phyloP scores from a whole-genome alignment of 2,797 vertebrate species.

The Myotis findleyi region DNA sequence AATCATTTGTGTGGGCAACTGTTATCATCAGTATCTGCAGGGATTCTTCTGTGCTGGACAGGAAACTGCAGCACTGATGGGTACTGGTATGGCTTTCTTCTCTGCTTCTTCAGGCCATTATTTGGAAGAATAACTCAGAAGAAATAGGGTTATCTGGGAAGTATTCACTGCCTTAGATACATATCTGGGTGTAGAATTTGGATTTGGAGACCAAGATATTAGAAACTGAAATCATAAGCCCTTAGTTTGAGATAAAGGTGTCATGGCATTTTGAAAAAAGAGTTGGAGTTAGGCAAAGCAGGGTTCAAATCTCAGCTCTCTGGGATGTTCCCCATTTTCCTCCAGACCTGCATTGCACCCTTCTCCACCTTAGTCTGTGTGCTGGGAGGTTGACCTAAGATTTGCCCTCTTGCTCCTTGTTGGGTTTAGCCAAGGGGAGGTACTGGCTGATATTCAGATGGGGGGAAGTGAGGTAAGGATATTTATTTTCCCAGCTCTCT shows the following conservation, averaged over 20 bases:
- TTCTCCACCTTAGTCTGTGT: neutral
- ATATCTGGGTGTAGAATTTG: slow-evolving; percentile 49
- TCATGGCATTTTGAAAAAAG: neutral
- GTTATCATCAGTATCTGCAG: neutral
- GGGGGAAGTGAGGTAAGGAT: neutral
- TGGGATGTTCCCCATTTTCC: neutral
- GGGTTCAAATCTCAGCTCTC: neutral
- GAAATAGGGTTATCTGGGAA: neutral
- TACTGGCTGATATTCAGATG: neutral
- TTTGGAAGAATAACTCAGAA: slow-evolving; percentile 38
- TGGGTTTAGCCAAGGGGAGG: neutral
- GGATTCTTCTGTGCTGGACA: neutral
- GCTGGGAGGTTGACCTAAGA: neutral
- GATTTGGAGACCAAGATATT: neutral
- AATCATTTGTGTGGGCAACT: slow-evolving; percentile 47
- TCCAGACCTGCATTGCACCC: neutral
- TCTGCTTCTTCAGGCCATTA: slow-evolving; percentile 8
- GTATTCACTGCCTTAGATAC: neutral
- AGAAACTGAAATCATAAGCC: neutral
- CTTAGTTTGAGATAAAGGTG: neutral
- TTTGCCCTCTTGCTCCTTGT: neutral
- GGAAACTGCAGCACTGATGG: neutral
- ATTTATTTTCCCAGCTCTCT: neutral
- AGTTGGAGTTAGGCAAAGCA: neutral
- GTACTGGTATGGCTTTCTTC: neutral